Percentiles rank a stretch among this genome's conserved stretches.
These are phyloP conservation scores for Pocillopora meandrina DNA, from an alignment of 92 coral and sea anemone genomes.

Conservation along the genomic window DNA sequence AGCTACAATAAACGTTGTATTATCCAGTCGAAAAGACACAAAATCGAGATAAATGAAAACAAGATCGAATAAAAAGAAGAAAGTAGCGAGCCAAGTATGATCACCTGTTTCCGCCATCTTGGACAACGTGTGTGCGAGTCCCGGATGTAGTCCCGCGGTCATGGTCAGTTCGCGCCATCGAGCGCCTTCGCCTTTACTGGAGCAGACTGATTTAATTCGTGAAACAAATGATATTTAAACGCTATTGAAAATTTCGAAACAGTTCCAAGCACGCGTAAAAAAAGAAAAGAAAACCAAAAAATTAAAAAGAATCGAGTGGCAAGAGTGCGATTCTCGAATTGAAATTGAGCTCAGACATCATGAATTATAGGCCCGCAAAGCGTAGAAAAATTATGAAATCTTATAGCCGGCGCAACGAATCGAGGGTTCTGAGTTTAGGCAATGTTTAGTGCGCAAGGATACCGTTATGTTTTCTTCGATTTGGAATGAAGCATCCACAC, in stretches of 20 bases:
- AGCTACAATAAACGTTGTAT: background rate
- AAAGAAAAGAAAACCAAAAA: too few species aligned
- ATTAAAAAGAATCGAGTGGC: too few species aligned
- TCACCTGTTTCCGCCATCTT: conserved; percentile 99
- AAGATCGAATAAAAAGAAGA: conserved; percentile 32
- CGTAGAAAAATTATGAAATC: too few species aligned
- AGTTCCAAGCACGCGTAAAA: too few species aligned
- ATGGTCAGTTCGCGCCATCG: conserved; percentile 58
- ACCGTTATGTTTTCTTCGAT: conserved; percentile 32
- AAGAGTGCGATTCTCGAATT: too few species aligned
- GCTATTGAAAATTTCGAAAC: too few species aligned
- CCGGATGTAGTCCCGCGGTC: conserved; percentile 59
- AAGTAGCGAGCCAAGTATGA: conserved; percentile 18
- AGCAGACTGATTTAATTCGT: background rate
- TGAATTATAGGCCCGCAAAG: too few species aligned
- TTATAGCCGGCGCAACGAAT: too few species aligned
- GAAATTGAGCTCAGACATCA: too few species aligned
- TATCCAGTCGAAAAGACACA: background rate
- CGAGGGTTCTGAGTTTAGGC: too few species aligned
- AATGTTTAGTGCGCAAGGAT: conserved; percentile 15
- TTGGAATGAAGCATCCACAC: conserved; percentile 26
- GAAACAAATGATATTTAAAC: too few species aligned
- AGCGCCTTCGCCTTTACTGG: conserved; percentile 8
- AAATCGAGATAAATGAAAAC: background rate
- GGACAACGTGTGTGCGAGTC: conserved; percentile 81